phyloP scores from a whole-genome alignment of 2,888 invertebrate species.

The Hydrotaea cyrtoneurina region DNA sequence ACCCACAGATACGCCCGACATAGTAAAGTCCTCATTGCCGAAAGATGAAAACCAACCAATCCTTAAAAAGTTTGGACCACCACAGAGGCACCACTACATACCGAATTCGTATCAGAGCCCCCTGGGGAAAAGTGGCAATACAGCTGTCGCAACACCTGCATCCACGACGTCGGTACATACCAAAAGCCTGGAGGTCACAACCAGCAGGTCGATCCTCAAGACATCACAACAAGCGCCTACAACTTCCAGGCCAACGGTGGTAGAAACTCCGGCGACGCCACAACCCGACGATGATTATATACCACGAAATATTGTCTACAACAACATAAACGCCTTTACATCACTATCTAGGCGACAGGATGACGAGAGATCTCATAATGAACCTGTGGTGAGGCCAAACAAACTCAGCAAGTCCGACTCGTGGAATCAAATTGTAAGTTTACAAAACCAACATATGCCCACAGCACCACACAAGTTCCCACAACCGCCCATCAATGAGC shows the following conservation, averaged over 20 bases:
- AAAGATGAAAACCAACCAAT: constrained; percentile 78
- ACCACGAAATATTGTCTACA: constrained; percentile 79
- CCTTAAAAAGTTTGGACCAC: constrained; percentile 79
- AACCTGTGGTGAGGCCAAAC: constrained; percentile 67
- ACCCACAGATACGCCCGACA: constrained; percentile 78
- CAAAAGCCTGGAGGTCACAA: constrained; percentile 22
- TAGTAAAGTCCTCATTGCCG: constrained; percentile 78
- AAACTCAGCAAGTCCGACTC: constrained; percentile 87
- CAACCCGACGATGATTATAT: constrained; percentile 76
- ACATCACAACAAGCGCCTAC: constrained; percentile 48
- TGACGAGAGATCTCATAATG: constrained; percentile 20
- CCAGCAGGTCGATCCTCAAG: constrained; percentile 57
- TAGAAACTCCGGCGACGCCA: constrained; percentile 78
- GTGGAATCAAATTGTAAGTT: constrained; percentile 87
- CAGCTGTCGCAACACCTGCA: constrained; percentile 54
- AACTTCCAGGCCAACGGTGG: constrained; percentile 76
- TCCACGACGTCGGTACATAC: constrained; percentile 42
- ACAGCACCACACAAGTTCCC: constrained; percentile 77
- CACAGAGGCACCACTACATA: constrained; percentile 78
- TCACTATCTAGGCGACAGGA: constrained; percentile 76
- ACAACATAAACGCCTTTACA: constrained; percentile 78
- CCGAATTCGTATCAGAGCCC: constrained; percentile 80
- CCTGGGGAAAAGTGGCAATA: background rate
- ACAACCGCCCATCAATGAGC: constrained; percentile 64
- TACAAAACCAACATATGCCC: constrained; percentile 76